Evolutionary conservation across 2,797 vertebrate species (phyloP), one percentile per base, ranked within the genome.

Genomic region (Erithacus rubecula): DNA sequence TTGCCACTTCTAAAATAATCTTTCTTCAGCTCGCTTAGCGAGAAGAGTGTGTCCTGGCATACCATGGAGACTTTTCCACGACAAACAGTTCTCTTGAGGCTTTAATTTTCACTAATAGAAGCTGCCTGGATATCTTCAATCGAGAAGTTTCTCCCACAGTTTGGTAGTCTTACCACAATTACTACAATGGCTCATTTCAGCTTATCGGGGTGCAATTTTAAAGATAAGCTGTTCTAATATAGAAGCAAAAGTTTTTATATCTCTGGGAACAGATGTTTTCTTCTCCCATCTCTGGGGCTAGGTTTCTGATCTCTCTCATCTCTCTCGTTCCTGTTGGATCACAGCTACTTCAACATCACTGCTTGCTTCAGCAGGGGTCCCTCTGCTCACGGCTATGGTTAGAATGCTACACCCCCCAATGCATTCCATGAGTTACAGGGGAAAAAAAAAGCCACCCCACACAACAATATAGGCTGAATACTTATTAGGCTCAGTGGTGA

Each of bases 71-170:
- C 18, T 20, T 19, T 30, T 19, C 29, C 51, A 52, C 51, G 19
- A 52, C 29, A 32, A 30, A 39, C 21, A 9, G 34, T 20, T 59
- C 7, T 32, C 13, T 49, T 4, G 4, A 20, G 10, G 11, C 37
- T 47, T 23, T 49, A 39, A 26, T 32, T 32, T 60, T 49, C 13
- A 60, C 5, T 1, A 26, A 32, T 12, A 59, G 22, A 5, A 75
- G 29, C 27, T 18, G 16, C 22, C 22, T 3, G 2, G 8, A 59
- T 39, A 59, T 39, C 71, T 49, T 6, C 34, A 59, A 26, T 39
- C 2, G 1, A 26, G 17, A 39, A 20, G 23, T 37, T 15, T 20
- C 51, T 68, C 16, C n/a, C 16, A 74, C 3, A 0, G 44, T n/a
- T 75, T 49, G 24, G 10, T 21, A 49, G 5, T 27, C 22, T 75